Base-by-base conservation (phyloP, 2,797 vertebrate genomes). In the Neopelma chrysocephalum region DNA sequence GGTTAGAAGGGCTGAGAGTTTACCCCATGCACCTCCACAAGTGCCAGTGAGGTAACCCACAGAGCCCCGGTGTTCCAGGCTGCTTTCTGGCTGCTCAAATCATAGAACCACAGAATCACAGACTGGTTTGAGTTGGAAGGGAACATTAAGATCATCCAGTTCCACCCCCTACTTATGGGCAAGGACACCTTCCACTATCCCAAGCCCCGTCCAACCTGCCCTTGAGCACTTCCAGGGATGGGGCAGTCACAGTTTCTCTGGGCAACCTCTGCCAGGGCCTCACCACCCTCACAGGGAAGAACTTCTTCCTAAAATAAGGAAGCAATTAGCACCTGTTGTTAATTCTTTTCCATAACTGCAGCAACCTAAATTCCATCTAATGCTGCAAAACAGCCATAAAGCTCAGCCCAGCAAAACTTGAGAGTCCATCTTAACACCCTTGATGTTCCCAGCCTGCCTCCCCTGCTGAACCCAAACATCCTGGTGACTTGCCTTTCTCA, bases 21-120 rank as follows among this genome's bases (percentile, higher is more conserved):
- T 53, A 29, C 16, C 42, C 23, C 25, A 8, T 2, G 12, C 1
- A 8, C 20, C 18, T 73, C 40, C 72, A 34, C 0, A 1, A 29
- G 21, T 23, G 38, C 51, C 54, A 54, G 14, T 1, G 1, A 56
- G 22, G 61, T 21, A 40, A 9, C 48, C 38, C 1, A 1, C 43
- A 70, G 10, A 65, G 8, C 27, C 27, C 7, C 22, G 1, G 3
- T 53, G 48, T 12, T 51, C 61, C 43, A 43, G 42, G 23, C 62
- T 68, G 54, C 32, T 62, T 92, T 58, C 50, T 60, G 56, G 9
- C 29, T 16, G 51, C 19, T 56, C 42, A 43, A 4, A 61, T n/a
- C 58, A 36, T 3, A 51, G 43, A 79, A 50, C 15, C 58, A 58
- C 18, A 36, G 43, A 65, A 65, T 51, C 58, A 6, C 43, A 80